Evolutionary conservation across 37 sponge, comb jelly and placozoan genomes (phyloP).

Genomic region (Oscarella lobularis): DNA sequence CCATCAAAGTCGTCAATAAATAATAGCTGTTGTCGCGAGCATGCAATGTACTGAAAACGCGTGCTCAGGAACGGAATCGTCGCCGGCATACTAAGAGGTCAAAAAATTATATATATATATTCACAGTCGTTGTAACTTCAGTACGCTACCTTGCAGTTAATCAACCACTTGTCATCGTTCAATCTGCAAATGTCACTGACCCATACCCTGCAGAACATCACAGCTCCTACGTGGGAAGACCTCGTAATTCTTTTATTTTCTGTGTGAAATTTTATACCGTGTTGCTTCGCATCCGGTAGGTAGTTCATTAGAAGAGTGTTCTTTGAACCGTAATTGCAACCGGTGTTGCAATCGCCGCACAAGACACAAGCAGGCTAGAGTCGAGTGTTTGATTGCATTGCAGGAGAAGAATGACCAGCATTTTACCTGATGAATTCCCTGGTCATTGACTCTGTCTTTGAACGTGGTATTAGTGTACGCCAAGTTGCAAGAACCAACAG

Average conservation of each 20-base stretch:
- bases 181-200: neutral
- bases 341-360: neutral
- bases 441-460: constrained; percentile 1
- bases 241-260: neutral
- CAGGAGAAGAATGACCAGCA: neutral
- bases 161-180: neutral
- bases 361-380: neutral
- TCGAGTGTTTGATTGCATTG: neutral
- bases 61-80: too few species aligned
- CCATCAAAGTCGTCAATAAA: too few species aligned
- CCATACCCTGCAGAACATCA: neutral
- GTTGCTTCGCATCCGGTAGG: neutral
- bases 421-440: neutral
- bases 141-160: neutral
- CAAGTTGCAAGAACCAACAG: neutral
- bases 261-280: neutral
- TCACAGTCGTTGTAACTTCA: too few species aligned
- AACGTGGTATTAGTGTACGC: neutral
- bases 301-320: neutral
- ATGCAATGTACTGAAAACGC: too few species aligned
- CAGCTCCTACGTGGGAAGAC: neutral
- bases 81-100: neutral
- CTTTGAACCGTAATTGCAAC: neutral
- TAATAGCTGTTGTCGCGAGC: too few species aligned
- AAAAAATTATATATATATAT: too few species aligned